phyloP scores from a whole-genome alignment of 2,797 vertebrate species.

The Enoplosus armatus region DNA sequence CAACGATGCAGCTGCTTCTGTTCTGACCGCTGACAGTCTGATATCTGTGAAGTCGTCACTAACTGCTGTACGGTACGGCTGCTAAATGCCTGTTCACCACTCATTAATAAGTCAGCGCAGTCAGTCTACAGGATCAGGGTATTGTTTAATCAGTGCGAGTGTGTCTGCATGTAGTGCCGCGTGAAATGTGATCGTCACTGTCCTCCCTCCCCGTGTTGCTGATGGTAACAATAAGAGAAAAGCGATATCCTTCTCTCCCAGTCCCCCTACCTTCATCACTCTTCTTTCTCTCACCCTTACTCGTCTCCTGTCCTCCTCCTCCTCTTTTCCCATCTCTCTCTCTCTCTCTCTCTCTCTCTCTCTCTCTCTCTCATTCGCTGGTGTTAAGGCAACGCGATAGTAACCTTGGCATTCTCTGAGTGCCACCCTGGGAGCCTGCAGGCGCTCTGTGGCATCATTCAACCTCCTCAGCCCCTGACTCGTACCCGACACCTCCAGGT shows the following conservation, averaged over 20 bases:
- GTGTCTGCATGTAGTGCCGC: constrained; percentile 47
- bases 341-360: neutral
- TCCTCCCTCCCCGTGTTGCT: constrained; percentile 48
- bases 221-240: constrained; percentile 65
- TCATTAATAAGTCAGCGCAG: constrained; percentile 79
- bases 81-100: constrained; percentile 61
- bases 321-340: neutral
- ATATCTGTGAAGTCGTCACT: constrained; percentile 27
- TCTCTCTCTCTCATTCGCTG: constrained; percentile 14
- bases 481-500: constrained; percentile 56
- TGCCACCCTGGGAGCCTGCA: constrained; percentile 60
- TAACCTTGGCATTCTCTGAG: constrained; percentile 63
- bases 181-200: constrained; percentile 66
- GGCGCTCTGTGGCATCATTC: constrained; percentile 56
- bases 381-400: constrained; percentile 28
- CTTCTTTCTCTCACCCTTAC: constrained; percentile 10
- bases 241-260: constrained; percentile 46
- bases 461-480: constrained; percentile 51
- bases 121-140: constrained; percentile 60
- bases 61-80: constrained; percentile 31
- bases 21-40: constrained; percentile 17
- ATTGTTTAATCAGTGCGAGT: constrained; percentile 66
- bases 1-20: constrained; percentile 8
- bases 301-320: constrained; percentile 7
- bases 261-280: constrained; percentile 38